Evolutionary conservation across 2,888 invertebrate genomes (phyloP).

Genomic region (Autographa pulchrina): DNA sequence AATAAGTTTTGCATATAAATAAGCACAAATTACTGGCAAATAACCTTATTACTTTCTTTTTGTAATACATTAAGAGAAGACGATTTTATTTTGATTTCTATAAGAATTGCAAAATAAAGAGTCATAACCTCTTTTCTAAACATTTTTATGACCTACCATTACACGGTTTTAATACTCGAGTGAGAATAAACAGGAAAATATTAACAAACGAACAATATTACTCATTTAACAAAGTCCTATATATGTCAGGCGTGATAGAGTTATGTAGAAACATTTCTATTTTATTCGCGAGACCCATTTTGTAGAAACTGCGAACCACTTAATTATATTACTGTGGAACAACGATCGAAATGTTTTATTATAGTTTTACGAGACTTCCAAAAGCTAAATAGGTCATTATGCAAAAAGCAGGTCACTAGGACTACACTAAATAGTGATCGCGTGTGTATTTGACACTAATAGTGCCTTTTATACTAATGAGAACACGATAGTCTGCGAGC

Average conservation of each 20-base stretch:
- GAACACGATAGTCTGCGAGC: conserved; percentile 6
- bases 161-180: conserved; percentile 13
- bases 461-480: conserved; percentile 54
- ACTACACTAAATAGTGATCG: conserved; percentile 56
- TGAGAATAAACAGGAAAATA: conserved; percentile 38
- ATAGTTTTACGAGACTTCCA: conserved; percentile 50
- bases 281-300: conserved; percentile 43
- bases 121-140: neutral
- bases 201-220: conserved; percentile 36
- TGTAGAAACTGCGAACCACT: conserved; percentile 19
- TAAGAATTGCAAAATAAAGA: neutral
- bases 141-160: neutral
- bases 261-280: conserved; percentile 41
- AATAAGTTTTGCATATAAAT: neutral
- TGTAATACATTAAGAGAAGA: neutral
- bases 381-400: conserved; percentile 50
- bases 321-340: conserved; percentile 45
- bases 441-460: conserved; percentile 49
- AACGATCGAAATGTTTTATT: conserved; percentile 45
- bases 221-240: conserved; percentile 20
- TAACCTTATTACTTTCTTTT: conserved; percentile 2
- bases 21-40: neutral
- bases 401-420: conserved; percentile 49
- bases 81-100: neutral
- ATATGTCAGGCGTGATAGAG: conserved; percentile 29